A percentile compares a stretch with the other conserved stretches of the same genome.
Evolutionary conservation across 2,888 invertebrate species (phyloP).

Genomic region (Clanis bilineata): DNA sequence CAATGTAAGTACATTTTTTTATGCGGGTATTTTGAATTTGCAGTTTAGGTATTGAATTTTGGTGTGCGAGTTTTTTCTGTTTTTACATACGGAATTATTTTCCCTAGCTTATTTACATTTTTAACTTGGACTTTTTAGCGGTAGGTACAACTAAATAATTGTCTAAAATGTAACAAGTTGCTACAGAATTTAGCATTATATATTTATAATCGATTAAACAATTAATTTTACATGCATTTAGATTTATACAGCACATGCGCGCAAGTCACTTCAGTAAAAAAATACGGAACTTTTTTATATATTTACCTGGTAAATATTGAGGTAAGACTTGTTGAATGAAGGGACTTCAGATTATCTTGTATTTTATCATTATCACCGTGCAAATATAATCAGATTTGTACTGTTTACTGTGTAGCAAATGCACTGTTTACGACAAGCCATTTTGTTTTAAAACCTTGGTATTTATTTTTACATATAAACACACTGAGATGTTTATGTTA

Average conservation of each 20-base stretch:
- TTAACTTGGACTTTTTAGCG: not conserved
- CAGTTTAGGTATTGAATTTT: not conserved
- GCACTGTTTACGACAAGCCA: not conserved
- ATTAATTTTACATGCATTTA: not conserved
- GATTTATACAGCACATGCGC: too few relatives aligned
- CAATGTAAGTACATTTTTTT: conserved; percentile 10
- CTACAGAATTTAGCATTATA: not conserved
- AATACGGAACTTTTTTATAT: not conserved
- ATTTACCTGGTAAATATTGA: not conserved
- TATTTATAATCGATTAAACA: not conserved
- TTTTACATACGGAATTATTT: not conserved
- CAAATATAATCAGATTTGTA: not conserved
- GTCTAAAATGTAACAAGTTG: not conserved
- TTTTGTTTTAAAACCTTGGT: conserved; percentile 3
- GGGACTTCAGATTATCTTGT: not conserved
- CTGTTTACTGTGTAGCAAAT: not conserved
- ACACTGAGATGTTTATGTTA: not conserved
- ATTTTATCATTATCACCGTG: conserved; percentile 2
- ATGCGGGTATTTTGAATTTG: not conserved
- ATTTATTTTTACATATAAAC: not conserved
- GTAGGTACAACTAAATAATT: not conserved
- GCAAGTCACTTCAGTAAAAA: not conserved
- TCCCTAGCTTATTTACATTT: not conserved
- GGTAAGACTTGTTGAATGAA: not conserved
- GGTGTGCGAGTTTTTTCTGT: not conserved